These are phyloP conservation scores for Myiotriccus ornatus DNA, from an alignment of 2,797 vertebrate genomes.

Conservation along the genomic window DNA sequence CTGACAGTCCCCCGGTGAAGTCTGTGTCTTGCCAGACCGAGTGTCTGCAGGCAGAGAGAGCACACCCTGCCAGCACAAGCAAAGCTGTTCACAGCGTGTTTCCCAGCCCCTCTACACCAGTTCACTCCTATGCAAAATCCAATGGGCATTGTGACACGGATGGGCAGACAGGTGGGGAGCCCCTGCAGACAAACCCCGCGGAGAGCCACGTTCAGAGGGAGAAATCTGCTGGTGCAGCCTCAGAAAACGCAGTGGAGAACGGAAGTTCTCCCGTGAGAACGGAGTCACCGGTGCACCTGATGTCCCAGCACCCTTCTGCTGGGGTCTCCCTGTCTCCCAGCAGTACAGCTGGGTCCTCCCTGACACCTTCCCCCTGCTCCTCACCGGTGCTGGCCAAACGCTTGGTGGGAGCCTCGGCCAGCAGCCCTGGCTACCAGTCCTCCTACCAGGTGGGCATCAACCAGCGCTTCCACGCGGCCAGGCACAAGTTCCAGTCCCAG, in stretches of 20 bases:
- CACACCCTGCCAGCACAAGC: background rate
- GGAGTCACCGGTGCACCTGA: constrained; percentile 72
- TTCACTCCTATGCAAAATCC: constrained; percentile 66
- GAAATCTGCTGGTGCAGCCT: constrained; percentile 34
- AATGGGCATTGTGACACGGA: constrained; percentile 80
- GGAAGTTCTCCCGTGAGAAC: constrained; percentile 71
- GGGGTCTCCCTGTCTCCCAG: constrained; percentile 82
- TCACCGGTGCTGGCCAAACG: constrained; percentile 90
- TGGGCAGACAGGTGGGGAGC: constrained; percentile 39
- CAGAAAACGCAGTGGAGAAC: constrained; percentile 75
- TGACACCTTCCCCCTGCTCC: constrained; percentile 93
- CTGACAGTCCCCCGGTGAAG: constrained; percentile 53
- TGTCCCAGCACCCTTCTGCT: constrained; percentile 70
- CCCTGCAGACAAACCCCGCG: background rate
- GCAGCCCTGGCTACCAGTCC: constrained; percentile 87
- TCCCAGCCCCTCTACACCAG: constrained; percentile 42
- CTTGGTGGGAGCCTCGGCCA: constrained; percentile 78
- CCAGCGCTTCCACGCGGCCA: constrained; percentile 94
- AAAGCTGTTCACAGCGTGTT: background rate
- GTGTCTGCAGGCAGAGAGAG: constrained; percentile 44
- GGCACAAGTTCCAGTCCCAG: constrained; percentile 96
- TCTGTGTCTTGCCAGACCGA: constrained; percentile 85
- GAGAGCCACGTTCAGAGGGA: constrained; percentile 58
- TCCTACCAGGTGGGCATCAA: constrained; percentile 94
- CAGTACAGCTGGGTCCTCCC: constrained; percentile 90